A percentile compares a stretch with the other conserved stretches of the same genome.
phyloP scores from a whole-genome alignment of 1,140 invertebrate genomes.

The Protaetia brevitarsis region DNA sequence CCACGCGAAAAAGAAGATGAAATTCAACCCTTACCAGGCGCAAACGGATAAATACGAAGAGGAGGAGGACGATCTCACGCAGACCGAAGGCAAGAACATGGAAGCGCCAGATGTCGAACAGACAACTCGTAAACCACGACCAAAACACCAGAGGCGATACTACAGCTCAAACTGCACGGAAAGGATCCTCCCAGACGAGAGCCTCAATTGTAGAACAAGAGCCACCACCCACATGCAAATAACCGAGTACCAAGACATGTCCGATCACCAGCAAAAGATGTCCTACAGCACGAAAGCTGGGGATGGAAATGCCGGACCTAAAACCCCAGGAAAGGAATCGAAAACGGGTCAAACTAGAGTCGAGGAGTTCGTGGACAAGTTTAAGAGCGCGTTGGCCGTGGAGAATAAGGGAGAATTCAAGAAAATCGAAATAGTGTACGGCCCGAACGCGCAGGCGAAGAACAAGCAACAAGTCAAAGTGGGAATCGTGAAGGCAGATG shows the following conservation, averaged over 20 bases:
- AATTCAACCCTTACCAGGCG: neutral
- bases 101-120: neutral
- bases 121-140: neutral
- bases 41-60: neutral
- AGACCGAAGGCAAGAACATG: too few relatives aligned
- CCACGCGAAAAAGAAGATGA: neutral
- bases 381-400: neutral
- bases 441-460: neutral
- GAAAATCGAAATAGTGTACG: neutral
- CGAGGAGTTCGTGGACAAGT: neutral
- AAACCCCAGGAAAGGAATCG: neutral
- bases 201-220: neutral
- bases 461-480: neutral
- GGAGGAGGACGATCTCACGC: neutral
- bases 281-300: neutral
- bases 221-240: neutral
- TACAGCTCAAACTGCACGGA: neutral
- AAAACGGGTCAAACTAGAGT: neutral
- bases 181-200: neutral
- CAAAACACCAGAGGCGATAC: neutral
- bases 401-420: neutral
- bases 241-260: neutral
- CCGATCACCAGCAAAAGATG: neutral
- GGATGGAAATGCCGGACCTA: neutral
- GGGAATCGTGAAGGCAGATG: neutral